Evolutionary conservation across 2,113 vertebrate genomes (phyloP), one percentile per base, ranked within the genome.

Genomic region (Galeopterus variegatus): DNA sequence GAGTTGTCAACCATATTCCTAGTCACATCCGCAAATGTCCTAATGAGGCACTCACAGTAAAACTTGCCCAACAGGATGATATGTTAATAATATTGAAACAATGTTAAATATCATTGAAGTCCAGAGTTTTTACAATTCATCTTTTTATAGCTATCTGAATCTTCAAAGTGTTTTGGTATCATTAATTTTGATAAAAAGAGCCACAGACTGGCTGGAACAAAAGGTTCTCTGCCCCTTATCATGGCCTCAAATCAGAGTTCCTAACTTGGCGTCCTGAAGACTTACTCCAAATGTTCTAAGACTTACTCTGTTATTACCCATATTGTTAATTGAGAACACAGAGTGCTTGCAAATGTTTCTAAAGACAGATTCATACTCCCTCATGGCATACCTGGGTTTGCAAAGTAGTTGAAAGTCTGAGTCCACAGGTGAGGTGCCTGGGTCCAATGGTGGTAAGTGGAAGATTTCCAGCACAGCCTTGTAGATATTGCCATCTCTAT

Each of bases 141-240:
- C 54, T 85, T 81, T 94, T 45, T 64, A 52, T 33, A 88, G 36
- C 23, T 77, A 18, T 60, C 67, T 77, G 60, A 73, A 81, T 60
- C 87, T 97, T 97, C 67, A 86, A 70, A 69, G 33, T 77, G n/a
- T 89, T 94, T 93, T 86, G 19, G 24, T 92, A 56, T 83, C 33
- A 50, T 72, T 91, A 93, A 89, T 95, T 96, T 93, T 92, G 79
- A 84, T 60, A 11, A 41, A 26, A 26, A 83, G 58, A 97, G 56
- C 60, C 18, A 72, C 50, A 88, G 36, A 72, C 64, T 80, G 21
- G 5, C 73, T 95, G 70, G 75, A 90, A 97, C 69, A 79, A 92
- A 96, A 81, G 90, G 79, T 77, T 95, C 60, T 93, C 75, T 65
- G 14, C 11, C 26, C 58, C 45, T 95, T 90, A 52, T 73, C 50